phyloP scores from a whole-genome alignment of 2,113 vertebrate genomes.

The Haemorhous mexicanus region DNA sequence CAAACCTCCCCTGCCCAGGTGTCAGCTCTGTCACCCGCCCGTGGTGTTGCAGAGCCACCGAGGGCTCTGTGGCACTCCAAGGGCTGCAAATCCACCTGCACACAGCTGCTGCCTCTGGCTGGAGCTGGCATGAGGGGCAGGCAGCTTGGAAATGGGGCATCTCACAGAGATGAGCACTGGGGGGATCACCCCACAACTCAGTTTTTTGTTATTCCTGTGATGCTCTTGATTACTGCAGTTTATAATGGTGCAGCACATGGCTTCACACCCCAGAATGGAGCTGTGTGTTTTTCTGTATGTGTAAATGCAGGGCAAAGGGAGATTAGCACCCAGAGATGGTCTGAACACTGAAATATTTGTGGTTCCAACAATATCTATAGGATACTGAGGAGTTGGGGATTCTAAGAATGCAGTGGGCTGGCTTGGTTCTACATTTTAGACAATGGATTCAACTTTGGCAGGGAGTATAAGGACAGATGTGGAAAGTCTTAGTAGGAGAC shows the following conservation, averaged over 20 bases:
- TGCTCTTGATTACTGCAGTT: neutral
- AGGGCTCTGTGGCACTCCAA: neutral
- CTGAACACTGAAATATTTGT: neutral
- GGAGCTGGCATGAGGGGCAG: neutral
- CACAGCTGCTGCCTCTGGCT: neutral
- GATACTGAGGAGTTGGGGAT: neutral
- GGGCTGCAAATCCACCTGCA: neutral
- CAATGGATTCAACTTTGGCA: neutral
- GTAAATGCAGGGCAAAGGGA: neutral
- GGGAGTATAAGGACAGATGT: neutral
- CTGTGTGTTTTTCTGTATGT: neutral
- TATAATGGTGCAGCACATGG: neutral
- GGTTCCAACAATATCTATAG: neutral
- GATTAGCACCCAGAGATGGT: neutral
- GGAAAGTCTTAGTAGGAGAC: neutral
- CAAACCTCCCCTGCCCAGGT: conserved; percentile 15
- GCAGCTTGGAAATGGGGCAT: neutral
- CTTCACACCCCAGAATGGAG: neutral
- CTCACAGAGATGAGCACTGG: neutral
- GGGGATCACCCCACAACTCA: neutral
- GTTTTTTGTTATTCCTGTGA: neutral
- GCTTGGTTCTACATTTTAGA: neutral
- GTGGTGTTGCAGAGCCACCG: neutral
- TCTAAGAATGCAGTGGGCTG: neutral
- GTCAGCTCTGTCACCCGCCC: neutral